These are phyloP conservation scores for Pristionchus mayeri DNA, from an alignment of 2,888 invertebrate genomes.

Conservation along the genomic window DNA sequence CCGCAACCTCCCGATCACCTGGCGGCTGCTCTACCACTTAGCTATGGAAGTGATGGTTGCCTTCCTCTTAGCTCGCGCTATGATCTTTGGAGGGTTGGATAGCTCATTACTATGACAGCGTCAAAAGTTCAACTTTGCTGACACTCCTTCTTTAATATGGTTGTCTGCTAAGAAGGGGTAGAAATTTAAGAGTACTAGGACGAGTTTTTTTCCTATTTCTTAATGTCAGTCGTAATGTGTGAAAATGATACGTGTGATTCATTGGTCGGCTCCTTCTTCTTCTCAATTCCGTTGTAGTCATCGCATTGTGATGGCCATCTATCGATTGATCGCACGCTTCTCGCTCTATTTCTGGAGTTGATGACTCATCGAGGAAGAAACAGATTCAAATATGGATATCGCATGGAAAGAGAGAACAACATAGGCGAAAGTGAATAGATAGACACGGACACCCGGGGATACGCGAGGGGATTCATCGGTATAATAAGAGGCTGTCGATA, in stretches of 20 bases:
- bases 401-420: too few species aligned
- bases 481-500: conserved; percentile 18
- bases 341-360: background rate
- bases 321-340: background rate
- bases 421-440: too few species aligned
- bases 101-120: too few species aligned
- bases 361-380: background rate
- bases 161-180: background rate
- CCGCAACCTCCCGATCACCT: too few species aligned
- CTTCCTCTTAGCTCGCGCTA: too few species aligned
- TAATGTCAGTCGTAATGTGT: background rate
- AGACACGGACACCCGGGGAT: background rate
- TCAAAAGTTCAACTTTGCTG: too few species aligned
- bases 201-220: background rate
- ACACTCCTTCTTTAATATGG: too few species aligned
- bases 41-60: too few species aligned
- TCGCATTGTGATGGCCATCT: background rate
- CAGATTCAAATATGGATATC: background rate
- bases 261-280: background rate
- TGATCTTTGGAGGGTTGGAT: too few species aligned
- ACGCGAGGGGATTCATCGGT: background rate
- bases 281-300: background rate
- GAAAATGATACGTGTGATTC: background rate
- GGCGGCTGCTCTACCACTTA: too few species aligned
- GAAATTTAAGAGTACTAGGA: background rate